Conservation (phyloP, 2,113 vertebrate genomes). For the Leucopternis melanops region DNA sequence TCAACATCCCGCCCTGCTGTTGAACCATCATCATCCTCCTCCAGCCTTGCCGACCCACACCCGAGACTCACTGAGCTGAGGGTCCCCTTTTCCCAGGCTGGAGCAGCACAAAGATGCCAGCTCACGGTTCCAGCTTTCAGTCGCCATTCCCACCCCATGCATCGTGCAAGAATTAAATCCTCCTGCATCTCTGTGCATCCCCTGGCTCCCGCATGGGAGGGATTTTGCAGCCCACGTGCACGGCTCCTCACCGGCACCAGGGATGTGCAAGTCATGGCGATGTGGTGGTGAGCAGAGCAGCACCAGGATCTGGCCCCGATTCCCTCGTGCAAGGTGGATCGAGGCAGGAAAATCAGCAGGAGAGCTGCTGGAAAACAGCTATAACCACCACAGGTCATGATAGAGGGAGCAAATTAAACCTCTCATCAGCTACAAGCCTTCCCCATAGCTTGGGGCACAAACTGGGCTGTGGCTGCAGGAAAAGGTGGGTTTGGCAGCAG, state of each 20-base stretch:
- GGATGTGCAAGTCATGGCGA: background rate
- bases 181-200: rapidly evolving
- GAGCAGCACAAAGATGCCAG: background rate
- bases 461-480: background rate
- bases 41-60: background rate
- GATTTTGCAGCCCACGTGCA: background rate
- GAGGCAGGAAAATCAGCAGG: background rate
- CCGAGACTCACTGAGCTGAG: background rate
- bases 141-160: rapidly evolving
- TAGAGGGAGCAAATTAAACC: background rate
- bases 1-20: background rate
- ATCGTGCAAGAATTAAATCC: background rate
- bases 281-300: background rate
- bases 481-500: background rate
- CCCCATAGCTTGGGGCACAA: background rate
- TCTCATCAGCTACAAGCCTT: background rate
- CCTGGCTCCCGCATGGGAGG: no score
- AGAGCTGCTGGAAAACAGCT: background rate
- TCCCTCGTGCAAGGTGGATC: rapidly evolving
- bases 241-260: background rate
- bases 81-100: background rate
- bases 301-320: background rate
- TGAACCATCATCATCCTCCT: background rate
- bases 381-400: background rate
- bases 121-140: rapidly evolving